A percentile compares a stretch with the other conserved stretches of the same genome.
phyloP scores from a whole-genome alignment of 1,140 invertebrate species.

The Bombus waltoni region DNA sequence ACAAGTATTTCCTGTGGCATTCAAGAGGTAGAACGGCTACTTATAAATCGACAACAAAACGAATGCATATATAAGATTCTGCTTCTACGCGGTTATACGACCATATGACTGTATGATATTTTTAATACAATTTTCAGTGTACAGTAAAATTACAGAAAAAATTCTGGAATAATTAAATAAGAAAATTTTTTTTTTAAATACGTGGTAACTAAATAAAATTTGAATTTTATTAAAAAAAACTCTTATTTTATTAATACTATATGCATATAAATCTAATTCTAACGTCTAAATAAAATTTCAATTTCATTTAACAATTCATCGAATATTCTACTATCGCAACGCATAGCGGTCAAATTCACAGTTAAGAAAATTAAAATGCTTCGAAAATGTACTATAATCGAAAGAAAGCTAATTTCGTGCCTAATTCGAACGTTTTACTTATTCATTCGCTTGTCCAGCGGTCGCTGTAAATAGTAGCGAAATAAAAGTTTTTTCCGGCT shows the following conservation, averaged over 20 bases:
- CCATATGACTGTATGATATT: no score
- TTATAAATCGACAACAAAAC: background rate
- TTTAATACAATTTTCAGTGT: background rate
- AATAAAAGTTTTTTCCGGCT: no score
- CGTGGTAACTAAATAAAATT: no score
- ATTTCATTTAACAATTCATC: background rate
- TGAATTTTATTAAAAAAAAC: no score
- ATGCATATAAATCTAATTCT: no score
- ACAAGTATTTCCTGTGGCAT: background rate
- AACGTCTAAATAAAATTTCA: background rate
- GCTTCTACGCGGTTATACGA: no score
- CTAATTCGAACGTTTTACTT: background rate
- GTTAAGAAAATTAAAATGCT: no score
- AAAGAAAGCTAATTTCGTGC: no score
- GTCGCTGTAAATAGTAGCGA: no score
- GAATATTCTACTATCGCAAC: no score
- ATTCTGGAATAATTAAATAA: background rate
- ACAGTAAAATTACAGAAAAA: background rate
- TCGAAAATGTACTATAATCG: background rate
- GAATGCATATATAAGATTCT: background rate
- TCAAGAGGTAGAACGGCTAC: constrained; percentile 13
- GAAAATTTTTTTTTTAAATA: background rate
- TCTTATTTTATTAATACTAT: no score
- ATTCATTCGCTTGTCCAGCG: background rate
- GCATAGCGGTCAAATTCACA: no score